A percentile compares a stretch with the other conserved stretches of the same genome.
Conservation (phyloP, 2,888 invertebrate genomes). For the Pristionchus exspectatus region DNA sequence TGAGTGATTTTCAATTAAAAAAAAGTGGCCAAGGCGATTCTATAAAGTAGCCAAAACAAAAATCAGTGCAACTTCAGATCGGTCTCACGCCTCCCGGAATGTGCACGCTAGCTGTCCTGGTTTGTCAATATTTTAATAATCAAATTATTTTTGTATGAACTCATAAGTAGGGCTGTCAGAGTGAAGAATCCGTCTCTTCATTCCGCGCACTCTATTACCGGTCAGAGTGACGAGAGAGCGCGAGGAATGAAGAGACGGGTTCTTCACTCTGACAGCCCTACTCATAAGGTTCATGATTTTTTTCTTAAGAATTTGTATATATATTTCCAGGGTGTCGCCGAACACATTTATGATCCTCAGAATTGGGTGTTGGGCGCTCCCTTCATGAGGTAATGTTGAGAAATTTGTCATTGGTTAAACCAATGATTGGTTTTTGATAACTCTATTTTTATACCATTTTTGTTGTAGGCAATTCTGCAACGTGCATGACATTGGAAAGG, state of each 20-base stretch:
- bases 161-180: too few species aligned
- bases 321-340: neutral
- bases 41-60: too few species aligned
- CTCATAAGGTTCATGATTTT: neutral
- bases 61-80: neutral
- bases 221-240: too few species aligned
- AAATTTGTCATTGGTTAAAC: too few species aligned
- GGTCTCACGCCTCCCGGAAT: neutral
- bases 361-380: neutral
- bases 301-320: neutral
- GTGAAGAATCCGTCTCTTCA: too few species aligned
- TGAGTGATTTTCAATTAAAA: neutral
- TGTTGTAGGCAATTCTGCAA: neutral
- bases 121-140: neutral
- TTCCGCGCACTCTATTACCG: too few species aligned
- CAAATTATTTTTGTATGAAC: neutral
- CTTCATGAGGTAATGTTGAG: neutral
- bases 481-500: neutral
- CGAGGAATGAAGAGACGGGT: too few species aligned
- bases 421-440: neutral
- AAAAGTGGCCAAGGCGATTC: too few species aligned
- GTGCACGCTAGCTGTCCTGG: neutral
- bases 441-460: neutral
- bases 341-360: neutral
- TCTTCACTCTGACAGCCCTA: too few species aligned